Evolutionary conservation across 2,113 vertebrate genomes (phyloP).

Genomic region (Ceratotherium simum): DNA sequence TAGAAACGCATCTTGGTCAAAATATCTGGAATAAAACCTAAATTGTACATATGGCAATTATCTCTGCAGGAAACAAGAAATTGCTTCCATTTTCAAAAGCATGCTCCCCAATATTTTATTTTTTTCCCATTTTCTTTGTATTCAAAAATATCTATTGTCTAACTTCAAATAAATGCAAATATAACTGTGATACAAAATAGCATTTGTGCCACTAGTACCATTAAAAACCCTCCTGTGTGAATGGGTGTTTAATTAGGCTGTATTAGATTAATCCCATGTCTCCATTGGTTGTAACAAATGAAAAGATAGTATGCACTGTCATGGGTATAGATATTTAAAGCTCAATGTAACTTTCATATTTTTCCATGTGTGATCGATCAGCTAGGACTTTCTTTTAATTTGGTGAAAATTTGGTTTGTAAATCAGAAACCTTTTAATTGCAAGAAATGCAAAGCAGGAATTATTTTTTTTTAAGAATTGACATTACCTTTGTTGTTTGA

Average conservation of each 20-base stretch:
- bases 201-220: conserved; percentile 40
- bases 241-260: conserved; percentile 75
- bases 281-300: conserved; percentile 73
- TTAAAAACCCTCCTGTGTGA: conserved; percentile 75
- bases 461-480: conserved; percentile 47
- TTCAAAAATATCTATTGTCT: conserved; percentile 71
- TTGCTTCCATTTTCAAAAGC: conserved; percentile 50
- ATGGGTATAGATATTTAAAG: conserved; percentile 80
- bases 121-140: conserved; percentile 63
- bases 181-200: conserved; percentile 69
- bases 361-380: conserved; percentile 76
- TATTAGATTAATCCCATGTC: conserved; percentile 77
- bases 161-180: conserved; percentile 77
- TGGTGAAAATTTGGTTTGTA: conserved; percentile 83
- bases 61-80: conserved; percentile 59
- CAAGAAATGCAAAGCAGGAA: conserved; percentile 75
- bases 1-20: not conserved
- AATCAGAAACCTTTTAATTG: conserved; percentile 82
- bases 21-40: conserved; percentile 27
- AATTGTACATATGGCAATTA: conserved; percentile 51
- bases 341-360: conserved; percentile 81
- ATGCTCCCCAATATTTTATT: conserved; percentile 46
- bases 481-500: conserved; percentile 77
- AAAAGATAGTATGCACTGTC: conserved; percentile 71
- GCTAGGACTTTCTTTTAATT: conserved; percentile 78